Evolutionary conservation across 2,113 vertebrate genomes (phyloP).

Genomic region (Cettia cetti): DNA sequence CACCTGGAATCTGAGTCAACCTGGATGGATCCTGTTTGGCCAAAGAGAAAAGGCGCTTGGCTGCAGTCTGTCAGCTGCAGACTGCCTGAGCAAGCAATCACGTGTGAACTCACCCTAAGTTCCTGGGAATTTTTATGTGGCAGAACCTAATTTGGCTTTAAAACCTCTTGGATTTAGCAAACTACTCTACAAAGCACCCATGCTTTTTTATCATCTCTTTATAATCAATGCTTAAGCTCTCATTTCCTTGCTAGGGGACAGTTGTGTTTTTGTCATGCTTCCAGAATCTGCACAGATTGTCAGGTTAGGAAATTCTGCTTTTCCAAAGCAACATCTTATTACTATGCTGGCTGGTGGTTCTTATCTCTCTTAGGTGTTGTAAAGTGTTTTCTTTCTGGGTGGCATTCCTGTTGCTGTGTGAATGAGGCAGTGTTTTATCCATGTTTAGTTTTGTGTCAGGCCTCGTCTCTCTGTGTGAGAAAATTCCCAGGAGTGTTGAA

Average conservation of each 20-base stretch:
- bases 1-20: background rate
- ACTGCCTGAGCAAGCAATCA: background rate
- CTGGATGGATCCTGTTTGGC: background rate
- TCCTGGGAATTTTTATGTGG: background rate
- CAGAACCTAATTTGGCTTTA: background rate
- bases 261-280: background rate
- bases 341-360: background rate
- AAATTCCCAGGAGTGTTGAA: slow-evolving; percentile 66
- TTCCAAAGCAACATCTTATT: background rate
- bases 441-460: slow-evolving; percentile 28
- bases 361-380: slow-evolving; percentile 39
- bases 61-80: background rate
- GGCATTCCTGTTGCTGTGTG: slow-evolving; percentile 42
- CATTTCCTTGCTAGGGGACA: background rate
- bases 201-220: background rate
- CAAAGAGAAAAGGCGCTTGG: background rate
- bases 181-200: background rate
- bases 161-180: background rate
- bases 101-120: background rate
- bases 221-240: background rate
- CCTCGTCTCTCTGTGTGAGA: slow-evolving; percentile 56
- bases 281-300: background rate
- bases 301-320: slow-evolving; percentile 4
- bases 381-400: slow-evolving; percentile 63
- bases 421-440: slow-evolving; percentile 41